Percentiles rank a stretch among this genome's conserved stretches.
phyloP scores from a whole-genome alignment of 2,888 invertebrate species.

The Meiosimyza decipiens region DNA sequence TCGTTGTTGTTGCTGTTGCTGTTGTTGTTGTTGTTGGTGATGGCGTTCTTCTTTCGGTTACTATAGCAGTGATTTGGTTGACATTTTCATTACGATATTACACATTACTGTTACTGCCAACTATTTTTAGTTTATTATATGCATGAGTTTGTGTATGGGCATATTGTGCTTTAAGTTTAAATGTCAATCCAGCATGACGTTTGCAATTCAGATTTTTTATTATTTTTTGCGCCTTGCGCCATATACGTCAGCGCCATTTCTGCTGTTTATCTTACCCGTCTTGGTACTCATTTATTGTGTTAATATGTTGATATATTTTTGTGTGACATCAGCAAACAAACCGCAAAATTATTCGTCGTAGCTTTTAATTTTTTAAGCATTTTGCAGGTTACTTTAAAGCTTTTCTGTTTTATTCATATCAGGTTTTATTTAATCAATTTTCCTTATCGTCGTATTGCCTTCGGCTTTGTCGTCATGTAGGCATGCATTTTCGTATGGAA shows the following conservation, averaged over 20 bases:
- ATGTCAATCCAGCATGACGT: constrained; percentile 20
- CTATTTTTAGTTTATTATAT: background rate
- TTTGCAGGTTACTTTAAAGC: no score
- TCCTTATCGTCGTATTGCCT: no score
- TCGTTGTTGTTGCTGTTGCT: constrained; percentile 8
- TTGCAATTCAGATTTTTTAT: background rate
- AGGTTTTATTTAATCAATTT: no score
- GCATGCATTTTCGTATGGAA: no score
- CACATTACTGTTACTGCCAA: background rate
- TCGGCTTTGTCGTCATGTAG: no score
- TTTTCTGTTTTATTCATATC: no score
- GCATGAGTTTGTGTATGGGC: background rate
- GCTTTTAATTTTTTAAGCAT: no score
- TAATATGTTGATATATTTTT: background rate
- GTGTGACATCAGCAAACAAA: constrained; percentile 5
- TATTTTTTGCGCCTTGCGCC: background rate
- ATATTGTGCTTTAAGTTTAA: background rate
- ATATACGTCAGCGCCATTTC: constrained; percentile 9
- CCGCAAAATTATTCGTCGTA: no score
- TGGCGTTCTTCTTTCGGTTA: constrained; percentile 1
- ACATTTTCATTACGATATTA: constrained; percentile 18
- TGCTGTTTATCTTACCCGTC: constrained; percentile 1
- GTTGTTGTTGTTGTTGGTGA: constrained; percentile 45
- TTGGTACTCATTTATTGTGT: background rate
- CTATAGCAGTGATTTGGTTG: constrained; percentile 21